Base-by-base conservation (phyloP, 2,888 invertebrate genomes). In the Cantharis nigra region DNA sequence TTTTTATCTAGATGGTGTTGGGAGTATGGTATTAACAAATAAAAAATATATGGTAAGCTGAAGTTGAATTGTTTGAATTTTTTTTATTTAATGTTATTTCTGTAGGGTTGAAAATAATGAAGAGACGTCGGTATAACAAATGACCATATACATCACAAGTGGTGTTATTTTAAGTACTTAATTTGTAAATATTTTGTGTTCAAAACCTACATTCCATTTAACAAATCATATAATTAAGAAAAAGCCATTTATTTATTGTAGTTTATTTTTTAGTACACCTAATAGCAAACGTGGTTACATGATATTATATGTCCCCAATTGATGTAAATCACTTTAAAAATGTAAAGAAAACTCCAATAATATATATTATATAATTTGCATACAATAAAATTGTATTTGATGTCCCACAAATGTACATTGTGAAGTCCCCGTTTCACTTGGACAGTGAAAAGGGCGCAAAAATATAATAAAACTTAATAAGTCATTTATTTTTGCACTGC, bases 41-140 rank as follows among this genome's bases (percentile, higher is more conserved):
- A 85, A 85, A 30, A 85, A 85, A 30, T 64, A 62, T 9, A 26
- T 62, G 77, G 71, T 71, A 74, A 74, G 74, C 9, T 30, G 20
- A 62, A 49, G 9, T 3, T 2, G 5, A 33, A 69, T 49, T n/a
- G 14, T 65, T 49, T 18, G 67, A 75, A 33, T 71, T 14, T 71
- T 49, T 70, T 20, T n/a, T 11, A 63, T 63, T 14, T 18, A 75
- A n/a, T 62, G 1, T 69, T 77, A 71, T 33, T 70, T 72, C 87
- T 87, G 73, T 85, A 89, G 89, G 87, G 89, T 87, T 87, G 89
- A 88, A 87, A 88, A 85, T 86, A 88, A 89, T 80, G 89, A 88
- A 82, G 89, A 89, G 85, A 89, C 89, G 83, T 88, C 89, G 79
- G 89, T 89, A 79, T 89, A 62, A 74, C 49, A 64, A 70, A 70